Evolutionary conservation across 2,888 invertebrate species (phyloP).

Genomic region (Phyllotreta striolata): DNA sequence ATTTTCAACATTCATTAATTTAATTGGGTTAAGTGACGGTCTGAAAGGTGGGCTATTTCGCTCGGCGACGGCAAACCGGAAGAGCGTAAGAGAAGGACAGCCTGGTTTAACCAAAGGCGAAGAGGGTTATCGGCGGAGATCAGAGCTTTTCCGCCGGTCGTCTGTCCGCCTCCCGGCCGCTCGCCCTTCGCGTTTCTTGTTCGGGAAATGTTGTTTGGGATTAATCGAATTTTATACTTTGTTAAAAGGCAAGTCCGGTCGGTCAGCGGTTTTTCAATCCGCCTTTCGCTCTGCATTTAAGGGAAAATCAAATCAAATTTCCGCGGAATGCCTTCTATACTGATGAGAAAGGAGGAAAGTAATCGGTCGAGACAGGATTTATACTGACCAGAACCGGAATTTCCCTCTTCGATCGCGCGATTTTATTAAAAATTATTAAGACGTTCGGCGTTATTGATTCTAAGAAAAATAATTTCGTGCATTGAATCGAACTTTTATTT

Average conservation of each 20-base stretch:
- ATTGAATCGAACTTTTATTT: not conserved
- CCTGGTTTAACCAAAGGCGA: slow-evolving; percentile 30
- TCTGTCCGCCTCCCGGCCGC: slow-evolving; percentile 9
- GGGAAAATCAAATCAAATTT: slow-evolving; percentile 50
- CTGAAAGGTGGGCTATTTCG: slow-evolving; percentile 45
- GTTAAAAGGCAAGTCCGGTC: slow-evolving; percentile 50
- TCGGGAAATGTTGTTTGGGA: slow-evolving; percentile 53
- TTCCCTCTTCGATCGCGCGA: not conserved
- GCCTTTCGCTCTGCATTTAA: slow-evolving; percentile 44
- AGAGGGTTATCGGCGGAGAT: slow-evolving; percentile 51
- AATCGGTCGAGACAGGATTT: slow-evolving; percentile 48
- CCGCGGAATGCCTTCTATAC: slow-evolving; percentile 47
- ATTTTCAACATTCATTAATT: slow-evolving; percentile 55
- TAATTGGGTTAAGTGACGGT: slow-evolving; percentile 56
- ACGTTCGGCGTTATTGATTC: not conserved
- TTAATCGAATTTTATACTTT: slow-evolving; percentile 57
- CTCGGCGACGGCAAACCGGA: slow-evolving; percentile 22
- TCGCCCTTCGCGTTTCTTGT: slow-evolving; percentile 35
- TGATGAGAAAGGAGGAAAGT: slow-evolving; percentile 49
- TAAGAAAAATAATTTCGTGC: not conserved
- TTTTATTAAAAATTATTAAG: not conserved
- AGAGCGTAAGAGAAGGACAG: slow-evolving; percentile 10
- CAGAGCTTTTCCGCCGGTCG: slow-evolving; percentile 52
- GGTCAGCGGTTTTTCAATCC: slow-evolving; percentile 50
- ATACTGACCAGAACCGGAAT: slow-evolving; percentile 32